A percentile compares a stretch with the other conserved stretches of the same genome.
phyloP scores from a whole-genome alignment of 2,797 vertebrate genomes.

The Falco columbarius region DNA sequence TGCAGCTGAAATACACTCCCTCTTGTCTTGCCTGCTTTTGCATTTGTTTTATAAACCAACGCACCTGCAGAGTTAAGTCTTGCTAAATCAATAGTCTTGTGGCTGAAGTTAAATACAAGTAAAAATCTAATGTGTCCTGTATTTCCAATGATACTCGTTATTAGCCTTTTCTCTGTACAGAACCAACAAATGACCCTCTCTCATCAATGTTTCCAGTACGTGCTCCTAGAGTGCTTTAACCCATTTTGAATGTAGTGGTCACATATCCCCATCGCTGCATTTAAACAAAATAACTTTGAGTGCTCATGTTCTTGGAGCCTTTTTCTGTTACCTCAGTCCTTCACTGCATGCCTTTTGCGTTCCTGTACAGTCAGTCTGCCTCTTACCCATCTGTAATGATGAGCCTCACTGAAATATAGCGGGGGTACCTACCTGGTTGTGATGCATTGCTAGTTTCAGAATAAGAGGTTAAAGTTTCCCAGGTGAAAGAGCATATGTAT shows the following conservation, averaged over 20 bases:
- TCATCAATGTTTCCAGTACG: neutral
- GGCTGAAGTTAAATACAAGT: neutral
- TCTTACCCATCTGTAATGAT: neutral
- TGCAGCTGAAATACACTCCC: neutral
- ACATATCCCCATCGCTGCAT: neutral
- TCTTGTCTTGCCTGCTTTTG: neutral
- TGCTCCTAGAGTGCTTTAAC: neutral
- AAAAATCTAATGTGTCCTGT: neutral
- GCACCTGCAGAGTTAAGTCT: neutral
- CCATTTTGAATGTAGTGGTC: no score
- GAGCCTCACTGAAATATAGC: neutral
- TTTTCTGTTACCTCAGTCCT: neutral
- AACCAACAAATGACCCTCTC: neutral
- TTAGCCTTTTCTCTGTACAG: neutral
- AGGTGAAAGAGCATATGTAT: neutral
- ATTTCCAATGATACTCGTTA: neutral
- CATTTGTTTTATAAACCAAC: neutral
- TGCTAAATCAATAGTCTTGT: neutral
- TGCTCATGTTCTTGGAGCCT: neutral
- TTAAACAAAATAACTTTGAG: neutral
- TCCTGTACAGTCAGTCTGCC: neutral
- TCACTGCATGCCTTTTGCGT: neutral
- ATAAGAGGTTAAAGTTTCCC: neutral
- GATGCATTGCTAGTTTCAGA: neutral
- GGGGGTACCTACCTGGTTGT: accelerated